Evolutionary conservation across 2,797 vertebrate species (phyloP), one percentile per base, ranked within the genome.

Genomic region (Lacerta viridis): DNA sequence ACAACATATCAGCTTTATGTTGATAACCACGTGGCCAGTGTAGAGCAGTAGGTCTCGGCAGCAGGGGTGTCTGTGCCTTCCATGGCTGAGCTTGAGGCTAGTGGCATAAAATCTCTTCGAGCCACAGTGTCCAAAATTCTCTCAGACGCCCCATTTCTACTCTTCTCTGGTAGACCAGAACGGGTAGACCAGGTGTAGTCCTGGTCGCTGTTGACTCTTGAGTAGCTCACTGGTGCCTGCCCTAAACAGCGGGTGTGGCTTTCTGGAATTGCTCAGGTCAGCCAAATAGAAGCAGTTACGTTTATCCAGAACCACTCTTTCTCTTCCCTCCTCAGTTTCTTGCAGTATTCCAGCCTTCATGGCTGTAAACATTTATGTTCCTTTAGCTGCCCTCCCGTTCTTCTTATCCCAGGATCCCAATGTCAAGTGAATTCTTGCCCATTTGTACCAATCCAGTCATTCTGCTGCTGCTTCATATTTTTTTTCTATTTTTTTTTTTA

Each of bases 401-500:
- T 69, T 55, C 71, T 78, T 15, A 0, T 15, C 83, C 59, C 41
- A 7, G 27, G 13, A 66, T 87, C 1, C 33, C 80, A 77, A 59
- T 36, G 9, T 74, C 11, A 59, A 15, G 64, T 66, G 17, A 17
- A 27, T 1, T 75, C 74, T 10, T 69, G 2, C 59, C 64, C 29
- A 10, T 50, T 20, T 39, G 72, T 50, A 5, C 41, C 72, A n/a
- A 0, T 25, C 15, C 33, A 36, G 80, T 13, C 79, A 69, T 0
- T 3, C 0, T 39, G 3, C 1, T 15, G 90, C 89, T 83, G 6
- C 80, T 15, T 82, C 92, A n/a, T 66, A n/a, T 72, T 43, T 80
- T 93, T 20, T 92, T 27, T 23, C 33, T 33, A 33, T 66, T 69
- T 72, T 43, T 80, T 93, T 20, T 92, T 27, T 23, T 77, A 99